These are phyloP conservation scores for Labeo rohita DNA, from an alignment of 2,113 vertebrate species.

Conservation along the genomic window DNA sequence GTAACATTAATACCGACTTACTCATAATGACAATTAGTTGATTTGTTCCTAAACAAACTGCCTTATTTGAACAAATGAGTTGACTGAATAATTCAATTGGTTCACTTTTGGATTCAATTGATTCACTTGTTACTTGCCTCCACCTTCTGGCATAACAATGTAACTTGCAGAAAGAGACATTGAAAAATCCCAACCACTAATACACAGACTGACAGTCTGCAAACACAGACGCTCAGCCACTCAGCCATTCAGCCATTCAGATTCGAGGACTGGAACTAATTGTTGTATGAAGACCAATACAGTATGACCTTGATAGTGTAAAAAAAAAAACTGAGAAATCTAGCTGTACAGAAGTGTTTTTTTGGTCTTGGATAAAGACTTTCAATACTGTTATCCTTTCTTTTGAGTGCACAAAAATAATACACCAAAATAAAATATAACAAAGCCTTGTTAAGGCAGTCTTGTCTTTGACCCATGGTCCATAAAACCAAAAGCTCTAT, in stretches of 20 bases:
- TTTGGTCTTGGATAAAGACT: neutral
- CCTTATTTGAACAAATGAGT: neutral
- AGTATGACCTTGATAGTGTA: neutral
- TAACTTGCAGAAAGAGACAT: neutral
- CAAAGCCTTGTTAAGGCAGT: conserved; percentile 6
- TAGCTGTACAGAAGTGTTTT: neutral
- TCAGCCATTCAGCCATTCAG: neutral
- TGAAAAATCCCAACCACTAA: neutral
- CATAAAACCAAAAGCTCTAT: conserved; percentile 46
- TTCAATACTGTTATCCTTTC: neutral
- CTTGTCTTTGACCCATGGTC: conserved; percentile 35
- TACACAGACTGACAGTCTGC: neutral
- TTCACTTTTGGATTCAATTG: neutral
- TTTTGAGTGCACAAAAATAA: neutral
- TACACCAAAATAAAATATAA: neutral
- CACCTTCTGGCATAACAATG: neutral
- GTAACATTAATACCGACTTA: neutral
- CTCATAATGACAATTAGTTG: neutral
- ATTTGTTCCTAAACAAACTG: neutral
- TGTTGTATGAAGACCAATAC: neutral
- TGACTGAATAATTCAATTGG: neutral
- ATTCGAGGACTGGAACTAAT: neutral
- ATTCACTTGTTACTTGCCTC: neutral
- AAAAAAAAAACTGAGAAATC: neutral
- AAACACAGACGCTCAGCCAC: neutral